Base-by-base conservation (phyloP, 2,888 invertebrate species). In the Cantharis rustica region DNA sequence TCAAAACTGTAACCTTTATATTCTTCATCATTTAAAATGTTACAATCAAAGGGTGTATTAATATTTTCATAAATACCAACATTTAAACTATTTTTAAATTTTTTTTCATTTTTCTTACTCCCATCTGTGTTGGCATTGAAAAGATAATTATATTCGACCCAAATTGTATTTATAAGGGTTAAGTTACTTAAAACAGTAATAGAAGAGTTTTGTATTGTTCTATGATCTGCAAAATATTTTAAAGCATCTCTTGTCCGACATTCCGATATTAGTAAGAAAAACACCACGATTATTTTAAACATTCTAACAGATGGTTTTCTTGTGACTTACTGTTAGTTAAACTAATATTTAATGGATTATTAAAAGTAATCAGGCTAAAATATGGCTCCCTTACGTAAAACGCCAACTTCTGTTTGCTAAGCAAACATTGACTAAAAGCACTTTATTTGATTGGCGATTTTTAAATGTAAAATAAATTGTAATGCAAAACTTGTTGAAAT, bases 91-190 rank as follows among this genome's bases (percentile, higher is more conserved):
- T 69, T 47, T 16, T 27, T 20, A 2, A 15, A 23, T 16, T 20
- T 26, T 16, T 10, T 10, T 47, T 13, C 10, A 15, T 27, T 63
- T 47, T n/a, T 47, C 13, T n/a, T 47, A 47, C n/a, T n/a, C 9
- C n/a, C 47, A 2, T 3, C 15, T 2, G 10, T 23, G 15, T 27
- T 16, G 10, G 20, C n/a, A 63, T 26, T 16, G 13, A 66, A 75
- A 64, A 10, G 13, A 68, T 73, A 76, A 31, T 61, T 64, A 13
- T 76, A 70, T 27, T 76, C 76, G n/a, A 76, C 63, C 76, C 76
- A 76, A 47, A 70, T 23, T 16, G 16, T 31, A 61, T 64, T 17
- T 13, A 66, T 63, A 11, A 20, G 11, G n/a, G 47, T 69, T n/a
- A 16, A 10, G 15, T 70, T 66, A 26, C 61, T 27, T 17, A 76